phyloP scores from a whole-genome alignment of 2,797 vertebrate genomes.

The Pseudochaenichthys georgianus region DNA sequence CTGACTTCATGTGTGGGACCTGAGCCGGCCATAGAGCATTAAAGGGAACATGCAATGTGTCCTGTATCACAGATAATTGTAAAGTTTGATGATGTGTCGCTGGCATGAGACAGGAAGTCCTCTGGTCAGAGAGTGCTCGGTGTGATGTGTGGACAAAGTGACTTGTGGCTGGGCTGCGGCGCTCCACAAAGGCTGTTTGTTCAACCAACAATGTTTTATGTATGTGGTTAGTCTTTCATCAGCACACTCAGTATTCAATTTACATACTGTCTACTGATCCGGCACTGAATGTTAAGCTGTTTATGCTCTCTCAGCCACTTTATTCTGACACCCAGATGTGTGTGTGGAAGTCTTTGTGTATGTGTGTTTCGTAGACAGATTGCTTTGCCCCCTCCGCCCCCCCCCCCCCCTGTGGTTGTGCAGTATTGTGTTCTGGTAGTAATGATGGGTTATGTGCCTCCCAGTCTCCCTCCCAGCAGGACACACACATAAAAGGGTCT shows the following conservation, averaged over 20 bases:
- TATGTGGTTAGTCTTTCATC: slow-evolving; percentile 76
- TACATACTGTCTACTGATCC: slow-evolving; percentile 77
- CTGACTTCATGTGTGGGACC: background rate
- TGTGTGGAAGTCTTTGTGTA: slow-evolving; percentile 37
- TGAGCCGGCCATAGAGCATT: background rate
- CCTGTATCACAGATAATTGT: background rate
- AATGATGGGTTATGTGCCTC: slow-evolving; percentile 78
- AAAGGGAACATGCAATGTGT: background rate
- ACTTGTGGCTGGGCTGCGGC: slow-evolving; percentile 24
- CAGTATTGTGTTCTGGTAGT: slow-evolving; percentile 80
- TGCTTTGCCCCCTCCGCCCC: slow-evolving; percentile 65
- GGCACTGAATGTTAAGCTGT: slow-evolving; percentile 76
- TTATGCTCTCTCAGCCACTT: slow-evolving; percentile 76
- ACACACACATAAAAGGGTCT: slow-evolving; percentile 72
- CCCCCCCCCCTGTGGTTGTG: slow-evolving; percentile 62
- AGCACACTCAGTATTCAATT: slow-evolving; percentile 76
- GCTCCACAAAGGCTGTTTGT: slow-evolving; percentile 69
- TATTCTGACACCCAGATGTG: slow-evolving; percentile 64
- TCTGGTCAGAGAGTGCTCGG: slow-evolving; percentile 16
- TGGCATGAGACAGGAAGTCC: background rate
- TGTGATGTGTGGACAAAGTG: slow-evolving; percentile 31
- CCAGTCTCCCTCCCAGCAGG: slow-evolving; percentile 75
- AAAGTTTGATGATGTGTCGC: slow-evolving; percentile 11
- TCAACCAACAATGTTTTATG: slow-evolving; percentile 72
- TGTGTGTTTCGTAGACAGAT: slow-evolving; percentile 64